Base-by-base conservation (phyloP, 2,888 invertebrate species). In the Zootermopsis nevadensis region DNA sequence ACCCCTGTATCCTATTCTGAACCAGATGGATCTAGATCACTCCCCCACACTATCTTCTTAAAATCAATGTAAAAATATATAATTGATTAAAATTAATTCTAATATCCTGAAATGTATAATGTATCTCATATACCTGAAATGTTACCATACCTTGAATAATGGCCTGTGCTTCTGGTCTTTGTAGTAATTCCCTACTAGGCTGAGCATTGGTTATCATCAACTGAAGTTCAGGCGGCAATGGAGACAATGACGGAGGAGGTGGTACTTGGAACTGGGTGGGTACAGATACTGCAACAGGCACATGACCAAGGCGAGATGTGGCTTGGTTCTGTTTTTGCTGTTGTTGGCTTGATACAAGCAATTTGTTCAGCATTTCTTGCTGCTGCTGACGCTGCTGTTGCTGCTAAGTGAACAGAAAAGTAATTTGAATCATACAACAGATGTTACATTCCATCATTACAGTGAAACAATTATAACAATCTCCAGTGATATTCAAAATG, bases 101-200 rank as follows among this genome's bases (percentile, higher is more conserved):
- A 38, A 38, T 38, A 38, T 38, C 8, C 38, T n/a, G n/a, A n/a
- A n/a, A n/a, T n/a, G n/a, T n/a, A n/a, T n/a, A n/a, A n/a, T n/a
- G n/a, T n/a, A n/a, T n/a, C n/a, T n/a, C 66, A 19, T 76, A 83
- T 27, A 19, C 31, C 4, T 38, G 79, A 66, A 60, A 66, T 79
- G 33, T 69, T 83, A 33, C 85, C 87, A 86, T 88, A 94, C 94
- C 94, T 89, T 95, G 94, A 86, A 96, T 91, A 84, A 96, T 93
- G 77, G 95, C 94, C 89, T 95, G 94, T 24, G 95, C 94, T 88
- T 95, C 95, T 0, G 95, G 95, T 85, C 95, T 89, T 88, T 93
- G 94, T 84, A 95, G 88, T 86, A 95, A 89, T 85, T 95, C 95
- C 77, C 93, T 90, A 86, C 93, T 92, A 86, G 91, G 89, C 87